A percentile compares a stretch with the other conserved stretches of the same genome.
Evolutionary conservation across 2,888 invertebrate genomes (phyloP).

Genomic region (Osedax frankpressi): DNA sequence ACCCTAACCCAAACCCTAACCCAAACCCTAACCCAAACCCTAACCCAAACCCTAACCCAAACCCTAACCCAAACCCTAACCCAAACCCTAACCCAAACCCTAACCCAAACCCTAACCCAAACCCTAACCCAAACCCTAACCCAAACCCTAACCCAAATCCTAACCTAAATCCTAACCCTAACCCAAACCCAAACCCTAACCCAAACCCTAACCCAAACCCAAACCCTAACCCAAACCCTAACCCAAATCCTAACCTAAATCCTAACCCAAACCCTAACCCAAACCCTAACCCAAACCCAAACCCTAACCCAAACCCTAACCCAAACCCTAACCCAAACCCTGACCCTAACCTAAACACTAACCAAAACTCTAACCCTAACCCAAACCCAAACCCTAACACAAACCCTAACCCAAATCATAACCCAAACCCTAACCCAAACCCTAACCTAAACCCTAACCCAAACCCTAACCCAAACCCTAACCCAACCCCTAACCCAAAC

Average conservation of each 20-base stretch:
- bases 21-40: slow-evolving; percentile 8
- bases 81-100: background rate
- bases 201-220: slow-evolving; percentile 11
- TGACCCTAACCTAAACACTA: slow-evolving; percentile 10
- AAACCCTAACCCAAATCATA: background rate
- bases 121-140: slow-evolving; percentile 12
- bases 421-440: no score
- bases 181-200: slow-evolving; percentile 5
- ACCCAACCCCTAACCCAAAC: no score
- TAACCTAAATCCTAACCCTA: slow-evolving; percentile 1
- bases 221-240: slow-evolving; percentile 2
- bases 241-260: no score
- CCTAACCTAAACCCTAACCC: no score
- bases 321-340: slow-evolving; percentile 1
- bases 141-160: no score
- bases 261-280: slow-evolving; percentile 6
- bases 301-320: background rate
- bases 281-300: slow-evolving; percentile 9
- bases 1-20: slow-evolving; percentile 1
- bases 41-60: slow-evolving; percentile 9
- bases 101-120: background rate
- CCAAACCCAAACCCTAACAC: background rate
- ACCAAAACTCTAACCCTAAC: slow-evolving; percentile 12
- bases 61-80: slow-evolving; percentile 5
- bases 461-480: no score